Percentiles rank a stretch among this genome's conserved stretches.
phyloP scores from a whole-genome alignment of 2,888 invertebrate genomes.

The Synanthedon andrenaeformis region DNA sequence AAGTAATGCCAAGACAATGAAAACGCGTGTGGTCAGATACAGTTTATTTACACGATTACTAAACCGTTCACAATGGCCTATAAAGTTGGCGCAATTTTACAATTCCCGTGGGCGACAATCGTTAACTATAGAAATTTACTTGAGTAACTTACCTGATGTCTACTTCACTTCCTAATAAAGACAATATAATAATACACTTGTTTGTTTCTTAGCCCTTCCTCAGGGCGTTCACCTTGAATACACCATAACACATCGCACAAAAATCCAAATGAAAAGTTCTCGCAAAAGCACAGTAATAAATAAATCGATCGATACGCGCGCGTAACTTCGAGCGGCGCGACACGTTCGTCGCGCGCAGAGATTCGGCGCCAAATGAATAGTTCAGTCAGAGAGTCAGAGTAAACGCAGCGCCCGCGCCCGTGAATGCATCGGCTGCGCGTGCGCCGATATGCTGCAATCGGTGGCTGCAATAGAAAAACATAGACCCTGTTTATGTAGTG shows the following conservation, averaged over 20 bases:
- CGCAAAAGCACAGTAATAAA: conserved; percentile 32
- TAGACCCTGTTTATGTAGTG: not conserved
- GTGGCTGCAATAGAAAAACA: not conserved
- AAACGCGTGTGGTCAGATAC: conserved; percentile 14
- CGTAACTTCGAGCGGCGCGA: conserved; percentile 51
- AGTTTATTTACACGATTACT: conserved; percentile 14
- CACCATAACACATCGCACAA: conserved; percentile 50
- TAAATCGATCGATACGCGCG: conserved; percentile 24
- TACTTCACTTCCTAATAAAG: conserved; percentile 19
- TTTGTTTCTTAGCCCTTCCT: conserved; percentile 31
- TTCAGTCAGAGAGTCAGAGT: too few relatives aligned
- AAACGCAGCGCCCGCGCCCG: conserved; percentile 13
- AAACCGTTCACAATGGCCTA: conserved; percentile 32
- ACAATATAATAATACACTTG: conserved; percentile 15
- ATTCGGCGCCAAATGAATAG: conserved; percentile 50
- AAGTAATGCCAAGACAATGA: not conserved
- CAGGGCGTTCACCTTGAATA: conserved; percentile 50
- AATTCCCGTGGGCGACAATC: conserved; percentile 8
- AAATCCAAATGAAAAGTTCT: conserved; percentile 24
- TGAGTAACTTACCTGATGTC: conserved; percentile 28
- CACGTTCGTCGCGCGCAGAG: conserved; percentile 58
- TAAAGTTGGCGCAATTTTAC: conserved; percentile 27
- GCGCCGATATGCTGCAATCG: not conserved
- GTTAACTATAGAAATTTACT: conserved; percentile 1
- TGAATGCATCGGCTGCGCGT: conserved; percentile 12